Evolutionary conservation across 2,797 vertebrate species (phyloP).

Genomic region (Merluccius polli): DNA sequence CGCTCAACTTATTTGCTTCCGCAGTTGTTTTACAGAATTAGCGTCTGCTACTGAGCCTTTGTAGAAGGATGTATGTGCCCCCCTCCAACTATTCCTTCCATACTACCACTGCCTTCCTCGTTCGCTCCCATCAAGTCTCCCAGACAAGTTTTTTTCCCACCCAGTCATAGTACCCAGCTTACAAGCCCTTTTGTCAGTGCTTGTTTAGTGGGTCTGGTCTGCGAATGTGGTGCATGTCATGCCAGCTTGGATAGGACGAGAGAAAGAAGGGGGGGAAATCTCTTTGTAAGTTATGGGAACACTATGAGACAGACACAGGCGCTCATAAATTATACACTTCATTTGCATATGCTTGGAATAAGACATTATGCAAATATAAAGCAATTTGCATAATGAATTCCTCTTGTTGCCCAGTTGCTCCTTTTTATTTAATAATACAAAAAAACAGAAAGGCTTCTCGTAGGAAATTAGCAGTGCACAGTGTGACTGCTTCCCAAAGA

Average conservation of each 20-base stretch:
- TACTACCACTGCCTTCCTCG: constrained; percentile 54
- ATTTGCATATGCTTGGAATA: constrained; percentile 96
- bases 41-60: constrained; percentile 64
- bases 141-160: constrained; percentile 66
- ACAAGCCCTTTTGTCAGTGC: constrained; percentile 56
- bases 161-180: constrained; percentile 61
- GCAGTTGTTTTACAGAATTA: constrained; percentile 66
- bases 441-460: constrained; percentile 53
- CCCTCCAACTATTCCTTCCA: constrained; percentile 56
- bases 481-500: constrained; percentile 19
- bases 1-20: constrained; percentile 63
- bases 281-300: constrained; percentile 93
- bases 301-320: constrained; percentile 86
- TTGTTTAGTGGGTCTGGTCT: constrained; percentile 63
- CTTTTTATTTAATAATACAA: constrained; percentile 74
- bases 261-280: constrained; percentile 43
- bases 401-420: constrained; percentile 85
- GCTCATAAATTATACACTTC: constrained; percentile 94
- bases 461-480: constrained; percentile 36
- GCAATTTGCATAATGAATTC: constrained; percentile 96
- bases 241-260: constrained; percentile 68
- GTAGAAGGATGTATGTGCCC: constrained; percentile 64
- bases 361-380: constrained; percentile 95
- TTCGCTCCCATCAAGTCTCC: constrained; percentile 57
- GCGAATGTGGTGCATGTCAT: constrained; percentile 53